phyloP scores from a whole-genome alignment of 2,888 invertebrate species.

The Gandaritis pyraliata region DNA sequence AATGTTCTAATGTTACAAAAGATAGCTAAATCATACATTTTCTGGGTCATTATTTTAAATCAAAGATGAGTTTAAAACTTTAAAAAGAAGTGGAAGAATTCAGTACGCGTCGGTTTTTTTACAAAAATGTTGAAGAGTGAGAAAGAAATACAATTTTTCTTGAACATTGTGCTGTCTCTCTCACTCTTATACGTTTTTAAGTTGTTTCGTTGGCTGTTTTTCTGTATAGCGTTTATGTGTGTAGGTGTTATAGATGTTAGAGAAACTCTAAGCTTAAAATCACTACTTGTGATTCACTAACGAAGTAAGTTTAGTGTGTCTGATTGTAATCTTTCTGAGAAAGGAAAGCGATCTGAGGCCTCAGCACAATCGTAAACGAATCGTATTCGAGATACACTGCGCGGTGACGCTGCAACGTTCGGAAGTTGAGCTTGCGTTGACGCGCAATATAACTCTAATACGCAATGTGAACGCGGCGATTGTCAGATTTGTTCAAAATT shows the following conservation, averaged over 20 bases:
- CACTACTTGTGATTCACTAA: conserved; percentile 10
- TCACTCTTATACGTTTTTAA: conserved; percentile 2
- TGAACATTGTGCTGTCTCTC: not conserved
- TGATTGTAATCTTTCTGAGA: conserved; percentile 8
- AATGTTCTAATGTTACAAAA: no score
- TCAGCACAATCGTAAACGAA: no score
- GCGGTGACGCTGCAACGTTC: no score
- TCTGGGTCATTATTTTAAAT: not conserved
- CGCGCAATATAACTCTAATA: no score
- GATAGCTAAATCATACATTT: no score
- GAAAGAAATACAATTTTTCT: not conserved
- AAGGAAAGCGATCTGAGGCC: conserved; percentile 45
- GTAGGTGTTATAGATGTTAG: conserved; percentile 12
- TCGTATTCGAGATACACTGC: no score
- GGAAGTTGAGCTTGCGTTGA: no score
- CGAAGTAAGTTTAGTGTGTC: conserved; percentile 19
- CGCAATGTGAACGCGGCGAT: no score
- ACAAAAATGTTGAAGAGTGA: conserved; percentile 1
- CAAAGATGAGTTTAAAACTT: not conserved
- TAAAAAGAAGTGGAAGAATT: not conserved
- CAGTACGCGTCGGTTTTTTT: not conserved
- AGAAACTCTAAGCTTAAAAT: conserved; percentile 13
- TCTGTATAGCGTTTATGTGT: conserved; percentile 11
- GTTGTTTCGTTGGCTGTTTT: not conserved
- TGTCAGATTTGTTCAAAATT: no score